phyloP scores from a whole-genome alignment of 92 coral and sea anemone genomes.

The Siderastrea radians region DNA sequence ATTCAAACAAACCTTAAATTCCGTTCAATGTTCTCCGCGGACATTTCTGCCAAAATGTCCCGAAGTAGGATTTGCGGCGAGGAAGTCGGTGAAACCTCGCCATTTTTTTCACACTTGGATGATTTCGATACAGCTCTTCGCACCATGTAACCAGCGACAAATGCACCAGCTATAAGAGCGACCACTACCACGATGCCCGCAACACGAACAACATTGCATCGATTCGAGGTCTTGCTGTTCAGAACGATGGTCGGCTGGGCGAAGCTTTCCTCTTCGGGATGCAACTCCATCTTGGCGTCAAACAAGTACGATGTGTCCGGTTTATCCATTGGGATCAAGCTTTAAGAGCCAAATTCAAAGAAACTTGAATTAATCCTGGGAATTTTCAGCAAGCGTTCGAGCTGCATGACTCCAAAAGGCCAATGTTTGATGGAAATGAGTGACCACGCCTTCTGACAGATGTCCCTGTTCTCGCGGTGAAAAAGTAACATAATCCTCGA shows the following conservation, averaged over 20 bases:
- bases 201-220: constrained; percentile 34
- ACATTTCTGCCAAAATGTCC: constrained; percentile 77
- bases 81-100: background rate
- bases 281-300: constrained; percentile 94
- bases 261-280: constrained; percentile 78
- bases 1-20: constrained; percentile 78
- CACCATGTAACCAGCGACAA: constrained; percentile 83
- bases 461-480: constrained; percentile 32
- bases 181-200: constrained; percentile 67
- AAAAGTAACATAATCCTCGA: background rate
- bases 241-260: constrained; percentile 71
- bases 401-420: background rate
- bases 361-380: constrained; percentile 34
- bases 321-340: constrained; percentile 40
- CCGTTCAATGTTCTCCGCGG: constrained; percentile 75
- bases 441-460: constrained; percentile 48
- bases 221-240: constrained; percentile 19
- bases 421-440: constrained; percentile 7
- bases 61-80: constrained; percentile 45
- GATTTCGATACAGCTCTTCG: constrained; percentile 71
- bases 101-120: constrained; percentile 51
- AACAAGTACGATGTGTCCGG: constrained; percentile 77
- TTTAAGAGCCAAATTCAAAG: constrained; percentile 33
- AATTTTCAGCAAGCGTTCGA: background rate
- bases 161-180: constrained; percentile 70